A percentile compares a stretch with the other conserved stretches of the same genome.
Evolutionary conservation across 2,888 invertebrate species (phyloP).

Genomic region (Mythimna lalbum): DNA sequence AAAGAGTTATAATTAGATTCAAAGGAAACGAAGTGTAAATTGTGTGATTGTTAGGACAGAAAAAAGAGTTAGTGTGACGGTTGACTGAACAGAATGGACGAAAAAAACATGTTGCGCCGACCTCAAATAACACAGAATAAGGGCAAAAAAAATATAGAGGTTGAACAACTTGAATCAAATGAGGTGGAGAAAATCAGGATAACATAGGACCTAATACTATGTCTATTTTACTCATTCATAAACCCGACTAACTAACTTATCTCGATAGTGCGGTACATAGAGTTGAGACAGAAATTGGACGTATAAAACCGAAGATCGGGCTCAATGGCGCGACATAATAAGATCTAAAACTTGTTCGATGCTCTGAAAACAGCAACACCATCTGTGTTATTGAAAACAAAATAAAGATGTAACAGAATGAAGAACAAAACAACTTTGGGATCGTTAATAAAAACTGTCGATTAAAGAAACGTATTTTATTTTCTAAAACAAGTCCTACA

Average conservation of each 20-base stretch:
- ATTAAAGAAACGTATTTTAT: too few relatives aligned
- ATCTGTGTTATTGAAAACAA: conserved; percentile 22
- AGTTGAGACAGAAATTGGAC: conserved; percentile 37
- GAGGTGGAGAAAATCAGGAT: background rate
- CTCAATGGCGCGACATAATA: conserved; percentile 42
- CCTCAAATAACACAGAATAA: too few relatives aligned
- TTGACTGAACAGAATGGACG: too few relatives aligned
- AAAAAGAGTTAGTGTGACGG: too few relatives aligned
- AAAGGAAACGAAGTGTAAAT: too few relatives aligned
- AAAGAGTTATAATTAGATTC: too few relatives aligned
- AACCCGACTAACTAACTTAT: conserved; percentile 6
- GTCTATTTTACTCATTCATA: background rate
- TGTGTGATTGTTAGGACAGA: too few relatives aligned
- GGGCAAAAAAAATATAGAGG: too few relatives aligned
- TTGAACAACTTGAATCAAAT: too few relatives aligned
- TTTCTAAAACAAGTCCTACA: too few relatives aligned
- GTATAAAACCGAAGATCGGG: conserved; percentile 32
- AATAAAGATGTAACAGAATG: background rate
- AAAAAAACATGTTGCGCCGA: too few relatives aligned
- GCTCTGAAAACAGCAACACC: conserved; percentile 16
- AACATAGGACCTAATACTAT: background rate
- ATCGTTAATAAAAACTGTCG: background rate
- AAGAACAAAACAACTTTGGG: conserved; percentile 3
- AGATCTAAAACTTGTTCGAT: conserved; percentile 44
- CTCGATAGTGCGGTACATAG: conserved; percentile 7